Percentiles rank a stretch among this genome's conserved stretches.
phyloP scores from a whole-genome alignment of 2,797 vertebrate genomes.

The Mastacembelus armatus region DNA sequence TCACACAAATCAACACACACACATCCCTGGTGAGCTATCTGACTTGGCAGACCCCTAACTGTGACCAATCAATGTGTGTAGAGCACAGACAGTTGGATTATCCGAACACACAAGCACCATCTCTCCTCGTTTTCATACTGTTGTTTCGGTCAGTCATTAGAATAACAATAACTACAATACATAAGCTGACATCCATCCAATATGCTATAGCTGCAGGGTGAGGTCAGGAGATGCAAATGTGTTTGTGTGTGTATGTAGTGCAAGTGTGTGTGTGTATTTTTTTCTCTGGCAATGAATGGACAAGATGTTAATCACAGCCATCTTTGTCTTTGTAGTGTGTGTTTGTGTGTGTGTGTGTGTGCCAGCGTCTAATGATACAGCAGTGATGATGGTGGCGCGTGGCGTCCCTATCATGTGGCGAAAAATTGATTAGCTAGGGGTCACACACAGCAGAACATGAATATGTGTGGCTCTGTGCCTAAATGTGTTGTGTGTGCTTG shows the following conservation, averaged over 20 bases:
- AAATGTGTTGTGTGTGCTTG: constrained; percentile 40
- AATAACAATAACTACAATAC: constrained; percentile 85
- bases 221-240: constrained; percentile 51
- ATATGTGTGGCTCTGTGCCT: constrained; percentile 32
- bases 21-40: constrained; percentile 70
- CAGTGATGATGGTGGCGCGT: constrained; percentile 74
- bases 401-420: constrained; percentile 80
- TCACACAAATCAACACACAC: constrained; percentile 36
- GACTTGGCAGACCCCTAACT: constrained; percentile 78
- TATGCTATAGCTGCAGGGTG: constrained; percentile 70
- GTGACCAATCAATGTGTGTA: constrained; percentile 80
- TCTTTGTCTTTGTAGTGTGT: constrained; percentile 70
- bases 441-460: constrained; percentile 69
- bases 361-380: constrained; percentile 73
- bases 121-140: constrained; percentile 76
- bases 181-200: constrained; percentile 79
- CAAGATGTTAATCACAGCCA: constrained; percentile 71
- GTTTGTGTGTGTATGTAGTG: constrained; percentile 17
- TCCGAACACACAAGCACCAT: constrained; percentile 71
- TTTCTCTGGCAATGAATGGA: constrained; percentile 53
- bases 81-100: constrained; percentile 81
- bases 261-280: constrained; percentile 32
- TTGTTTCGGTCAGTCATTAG: constrained; percentile 85
- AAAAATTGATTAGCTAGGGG: constrained; percentile 82
- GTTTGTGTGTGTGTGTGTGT: constrained; percentile 32